phyloP scores from a whole-genome alignment of 2,113 vertebrate species.

The Cathartes aura region DNA sequence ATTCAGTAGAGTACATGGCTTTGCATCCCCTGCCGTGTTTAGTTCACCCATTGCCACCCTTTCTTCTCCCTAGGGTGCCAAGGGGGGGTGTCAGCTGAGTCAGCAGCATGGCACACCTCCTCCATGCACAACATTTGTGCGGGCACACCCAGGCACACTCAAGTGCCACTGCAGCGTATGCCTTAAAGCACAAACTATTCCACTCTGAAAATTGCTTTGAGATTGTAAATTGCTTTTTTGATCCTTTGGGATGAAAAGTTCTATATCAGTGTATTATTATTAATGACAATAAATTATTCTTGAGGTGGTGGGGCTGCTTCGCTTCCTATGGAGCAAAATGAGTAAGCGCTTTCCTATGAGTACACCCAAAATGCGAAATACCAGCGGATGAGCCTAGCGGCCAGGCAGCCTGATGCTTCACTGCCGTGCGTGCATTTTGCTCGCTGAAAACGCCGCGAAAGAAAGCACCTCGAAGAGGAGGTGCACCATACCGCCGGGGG shows the following conservation, averaged over 20 bases:
- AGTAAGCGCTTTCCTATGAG: background rate
- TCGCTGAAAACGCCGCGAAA: background rate
- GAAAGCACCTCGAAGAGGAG: background rate
- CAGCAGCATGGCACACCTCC: background rate
- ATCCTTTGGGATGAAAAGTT: conserved; percentile 53
- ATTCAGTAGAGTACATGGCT: background rate
- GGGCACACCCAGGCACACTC: background rate
- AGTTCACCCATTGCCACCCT: background rate
- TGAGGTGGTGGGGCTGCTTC: background rate
- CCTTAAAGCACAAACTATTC: conserved; percentile 36
- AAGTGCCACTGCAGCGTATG: background rate
- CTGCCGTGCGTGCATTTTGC: background rate
- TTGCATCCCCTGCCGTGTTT: background rate
- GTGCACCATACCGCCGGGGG: background rate
- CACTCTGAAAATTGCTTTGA: conserved; percentile 38
- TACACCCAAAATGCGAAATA: background rate
- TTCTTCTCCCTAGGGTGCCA: background rate
- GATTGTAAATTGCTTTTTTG: conserved; percentile 55
- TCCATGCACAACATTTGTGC: fast-evolving
- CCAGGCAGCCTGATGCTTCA: background rate
- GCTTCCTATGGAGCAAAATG: background rate
- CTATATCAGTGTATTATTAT: conserved; percentile 43
- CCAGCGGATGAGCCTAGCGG: background rate
- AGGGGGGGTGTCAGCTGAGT: background rate
- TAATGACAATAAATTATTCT: conserved; percentile 60